Conservation (phyloP, 1,140 invertebrate species). For the Microplitis demolitor region DNA sequence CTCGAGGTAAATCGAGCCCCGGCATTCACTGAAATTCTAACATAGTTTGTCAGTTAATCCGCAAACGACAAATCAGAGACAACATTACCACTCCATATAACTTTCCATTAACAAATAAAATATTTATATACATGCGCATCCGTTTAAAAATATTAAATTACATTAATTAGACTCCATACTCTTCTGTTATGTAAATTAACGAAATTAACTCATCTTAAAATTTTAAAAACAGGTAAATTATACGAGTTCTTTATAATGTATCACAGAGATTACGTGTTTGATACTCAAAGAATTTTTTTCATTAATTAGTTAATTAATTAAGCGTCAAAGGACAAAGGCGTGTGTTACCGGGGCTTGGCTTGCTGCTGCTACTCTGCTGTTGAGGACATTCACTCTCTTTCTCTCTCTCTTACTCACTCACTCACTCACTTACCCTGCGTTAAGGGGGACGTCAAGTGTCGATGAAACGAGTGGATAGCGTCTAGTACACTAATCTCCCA, state of each 20-base stretch:
- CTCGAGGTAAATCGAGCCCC: conserved; percentile 8
- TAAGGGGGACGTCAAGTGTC: conserved; percentile 15
- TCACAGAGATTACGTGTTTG: conserved; percentile 2
- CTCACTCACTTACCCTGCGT: conserved; percentile 1
- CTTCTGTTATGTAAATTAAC: too few species aligned
- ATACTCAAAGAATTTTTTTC: conserved; percentile 22
- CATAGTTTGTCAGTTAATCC: conserved; percentile 19
- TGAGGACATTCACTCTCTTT: too few species aligned
- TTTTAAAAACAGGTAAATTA: too few species aligned
- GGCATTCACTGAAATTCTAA: conserved; percentile 3
- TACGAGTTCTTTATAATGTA: background rate
- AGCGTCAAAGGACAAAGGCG: conserved; percentile 22
- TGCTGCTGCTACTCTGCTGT: too few species aligned
- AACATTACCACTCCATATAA: too few species aligned
- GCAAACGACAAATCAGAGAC: background rate
- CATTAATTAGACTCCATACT: too few species aligned
- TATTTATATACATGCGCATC: background rate
- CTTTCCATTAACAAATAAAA: background rate
- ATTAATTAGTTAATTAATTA: conserved; percentile 43
- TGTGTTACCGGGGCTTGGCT: conserved; percentile 2
- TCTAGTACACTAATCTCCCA: conserved; percentile 1
- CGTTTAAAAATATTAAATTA: conserved; percentile 2
- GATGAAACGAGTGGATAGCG: conserved; percentile 1
- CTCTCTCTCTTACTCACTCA: too few species aligned
- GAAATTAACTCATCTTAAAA: too few species aligned